Conservation (phyloP, 1,140 invertebrate genomes). For the Venturia canescens region DNA sequence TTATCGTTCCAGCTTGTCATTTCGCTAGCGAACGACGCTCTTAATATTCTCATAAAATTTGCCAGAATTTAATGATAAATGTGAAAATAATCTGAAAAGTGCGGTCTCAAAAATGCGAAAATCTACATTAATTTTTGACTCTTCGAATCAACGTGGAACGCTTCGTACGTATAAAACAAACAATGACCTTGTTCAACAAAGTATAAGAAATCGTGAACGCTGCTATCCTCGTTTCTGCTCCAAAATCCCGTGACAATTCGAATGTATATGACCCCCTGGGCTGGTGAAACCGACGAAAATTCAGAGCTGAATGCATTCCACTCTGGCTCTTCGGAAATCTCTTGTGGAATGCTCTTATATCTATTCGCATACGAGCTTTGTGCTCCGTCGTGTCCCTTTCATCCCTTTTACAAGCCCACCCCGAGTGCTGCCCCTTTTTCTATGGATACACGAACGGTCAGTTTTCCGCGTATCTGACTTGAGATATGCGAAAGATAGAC, state of each 20-base stretch:
- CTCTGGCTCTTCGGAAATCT: conserved; percentile 2
- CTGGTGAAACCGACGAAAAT: background rate
- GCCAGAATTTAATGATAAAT: too few species aligned
- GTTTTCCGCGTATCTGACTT: too few species aligned
- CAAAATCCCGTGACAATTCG: background rate
- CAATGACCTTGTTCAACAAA: conserved; percentile 30
- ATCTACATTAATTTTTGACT: too few species aligned
- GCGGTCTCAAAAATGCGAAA: too few species aligned
- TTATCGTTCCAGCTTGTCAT: background rate
- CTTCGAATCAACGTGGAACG: too few species aligned
- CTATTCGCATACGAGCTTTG: background rate
- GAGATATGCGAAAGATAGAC: too few species aligned
- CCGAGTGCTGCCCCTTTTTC: too few species aligned
- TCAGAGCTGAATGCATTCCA: conserved; percentile 4
- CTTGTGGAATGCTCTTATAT: conserved; percentile 5
- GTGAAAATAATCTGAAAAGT: too few species aligned
- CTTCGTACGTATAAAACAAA: background rate
- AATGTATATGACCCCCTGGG: background rate
- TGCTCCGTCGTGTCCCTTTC: too few species aligned
- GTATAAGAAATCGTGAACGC: background rate
- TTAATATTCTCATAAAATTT: background rate
- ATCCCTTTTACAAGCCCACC: too few species aligned
- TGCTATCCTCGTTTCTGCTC: background rate
- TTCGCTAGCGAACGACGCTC: background rate
- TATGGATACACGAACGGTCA: too few species aligned